Conservation (phyloP, 2,797 vertebrate genomes). For the Sphenopsis melanotis region DNA sequence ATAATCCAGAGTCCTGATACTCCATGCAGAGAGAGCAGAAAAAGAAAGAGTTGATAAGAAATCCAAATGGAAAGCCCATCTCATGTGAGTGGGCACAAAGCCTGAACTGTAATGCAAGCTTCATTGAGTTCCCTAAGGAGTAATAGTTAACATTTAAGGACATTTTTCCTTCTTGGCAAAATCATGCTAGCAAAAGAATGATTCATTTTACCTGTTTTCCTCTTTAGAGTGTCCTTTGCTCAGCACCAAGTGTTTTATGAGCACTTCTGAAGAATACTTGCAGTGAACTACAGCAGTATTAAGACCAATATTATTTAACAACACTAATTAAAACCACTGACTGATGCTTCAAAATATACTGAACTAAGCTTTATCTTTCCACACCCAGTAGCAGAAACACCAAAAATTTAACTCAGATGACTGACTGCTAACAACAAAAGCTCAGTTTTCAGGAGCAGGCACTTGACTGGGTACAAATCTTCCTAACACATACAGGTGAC, state of each 20-base stretch:
- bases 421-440: background rate
- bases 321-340: background rate
- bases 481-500: background rate
- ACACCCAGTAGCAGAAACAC: background rate
- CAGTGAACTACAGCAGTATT: background rate
- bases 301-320: background rate
- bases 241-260: background rate
- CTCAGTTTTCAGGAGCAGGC: background rate
- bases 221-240: background rate
- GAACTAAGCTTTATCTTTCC: background rate
- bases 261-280: background rate
- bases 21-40: background rate
- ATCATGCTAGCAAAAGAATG: background rate
- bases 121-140: background rate
- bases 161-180: background rate
- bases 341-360: background rate
- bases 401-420: background rate
- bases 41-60: background rate
- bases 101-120: background rate
- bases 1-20: background rate
- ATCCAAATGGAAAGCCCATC: background rate
- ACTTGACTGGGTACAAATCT: rapidly evolving
- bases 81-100: background rate
- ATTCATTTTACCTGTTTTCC: background rate
- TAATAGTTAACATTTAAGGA: background rate